Base-by-base conservation (phyloP, 2,113 vertebrate species). In the Amblyopsis rosae region DNA sequence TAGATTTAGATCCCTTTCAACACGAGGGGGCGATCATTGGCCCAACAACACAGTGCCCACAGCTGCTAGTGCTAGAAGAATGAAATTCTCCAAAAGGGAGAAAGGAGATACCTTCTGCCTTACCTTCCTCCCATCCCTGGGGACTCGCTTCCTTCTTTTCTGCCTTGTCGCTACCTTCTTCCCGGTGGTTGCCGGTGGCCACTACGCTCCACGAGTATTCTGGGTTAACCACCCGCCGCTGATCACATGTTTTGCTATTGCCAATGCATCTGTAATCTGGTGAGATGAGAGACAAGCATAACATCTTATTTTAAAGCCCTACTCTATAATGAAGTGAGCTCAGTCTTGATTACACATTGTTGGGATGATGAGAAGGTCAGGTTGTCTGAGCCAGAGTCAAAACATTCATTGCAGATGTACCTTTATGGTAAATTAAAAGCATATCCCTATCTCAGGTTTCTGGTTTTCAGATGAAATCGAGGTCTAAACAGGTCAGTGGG, bases 61-160 rank as follows among this genome's bases (percentile, higher is more conserved):
- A 80, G 65, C 0, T 64, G 67, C 6, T 16, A 9, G 11, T 17
- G 78, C 8, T 73, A 67, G 61, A 78, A 82, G 80, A 82, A 76
- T 78, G 58, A 80, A 87, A 77, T 79, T 73, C 76, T 84, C 83
- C 51, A 32, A 16, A 61, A 85, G 0, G 51, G 63, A 67, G 65
- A 72, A 53, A 72, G 3, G 57, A 50, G 82, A 86, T 90, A 89
- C 90, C 90, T 91, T 91, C 75, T 3, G 33, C 80, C 88, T 90
- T 92, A 94, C 93, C 93, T 92, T 93, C 91, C 79, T 93, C 90
- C 91, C 91, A 92, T 26, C 88, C 89, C 62, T 88, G 90, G 59
- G 86, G 85, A 71, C 82, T 90, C 79, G 78, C 84, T 50, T 81
- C 60, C 45, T 81, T 90, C 77, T 81, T 87, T 58, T 81, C 73